These are phyloP conservation scores for Gallirallus australis DNA, from an alignment of 2,797 vertebrate genomes.

Conservation along the genomic window DNA sequence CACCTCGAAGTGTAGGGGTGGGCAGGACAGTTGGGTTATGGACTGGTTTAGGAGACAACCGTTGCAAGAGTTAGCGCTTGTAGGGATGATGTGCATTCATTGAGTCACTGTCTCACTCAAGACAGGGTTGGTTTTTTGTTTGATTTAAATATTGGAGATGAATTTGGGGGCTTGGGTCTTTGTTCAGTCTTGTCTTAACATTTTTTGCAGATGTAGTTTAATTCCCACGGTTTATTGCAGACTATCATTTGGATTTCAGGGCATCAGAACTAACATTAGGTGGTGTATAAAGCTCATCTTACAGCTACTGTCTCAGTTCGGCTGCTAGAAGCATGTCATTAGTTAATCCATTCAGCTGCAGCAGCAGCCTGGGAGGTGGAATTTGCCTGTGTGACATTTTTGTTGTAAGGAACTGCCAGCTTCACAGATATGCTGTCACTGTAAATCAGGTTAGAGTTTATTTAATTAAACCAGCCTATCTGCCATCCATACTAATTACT, in stretches of 20 bases:
- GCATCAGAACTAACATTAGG: neutral
- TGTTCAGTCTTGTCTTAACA: neutral
- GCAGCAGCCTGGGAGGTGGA: slow-evolving; percentile 46
- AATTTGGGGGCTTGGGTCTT: accelerated
- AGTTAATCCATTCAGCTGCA: slow-evolving; percentile 22
- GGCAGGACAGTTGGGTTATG: neutral
- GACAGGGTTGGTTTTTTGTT: neutral
- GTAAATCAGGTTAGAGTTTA: slow-evolving; percentile 69
- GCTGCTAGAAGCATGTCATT: slow-evolving; percentile 6
- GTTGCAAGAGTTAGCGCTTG: neutral
- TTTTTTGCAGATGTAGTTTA: neutral
- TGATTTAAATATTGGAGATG: neutral
- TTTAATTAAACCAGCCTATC: slow-evolving; percentile 75
- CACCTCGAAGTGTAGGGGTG: neutral
- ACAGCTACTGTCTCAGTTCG: neutral
- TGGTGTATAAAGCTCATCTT: neutral
- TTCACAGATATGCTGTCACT: slow-evolving; percentile 49
- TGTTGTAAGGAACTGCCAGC: slow-evolving; percentile 51
- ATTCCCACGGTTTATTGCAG: neutral
- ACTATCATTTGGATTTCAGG: neutral
- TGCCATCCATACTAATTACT: slow-evolving; percentile 74
- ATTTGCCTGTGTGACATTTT: slow-evolving; percentile 58
- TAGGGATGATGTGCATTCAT: neutral
- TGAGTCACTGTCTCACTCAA: neutral
- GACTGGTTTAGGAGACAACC: neutral